These are phyloP conservation scores for Hippocampus comes DNA, from an alignment of 2,113 vertebrate genomes.

Conservation along the genomic window DNA sequence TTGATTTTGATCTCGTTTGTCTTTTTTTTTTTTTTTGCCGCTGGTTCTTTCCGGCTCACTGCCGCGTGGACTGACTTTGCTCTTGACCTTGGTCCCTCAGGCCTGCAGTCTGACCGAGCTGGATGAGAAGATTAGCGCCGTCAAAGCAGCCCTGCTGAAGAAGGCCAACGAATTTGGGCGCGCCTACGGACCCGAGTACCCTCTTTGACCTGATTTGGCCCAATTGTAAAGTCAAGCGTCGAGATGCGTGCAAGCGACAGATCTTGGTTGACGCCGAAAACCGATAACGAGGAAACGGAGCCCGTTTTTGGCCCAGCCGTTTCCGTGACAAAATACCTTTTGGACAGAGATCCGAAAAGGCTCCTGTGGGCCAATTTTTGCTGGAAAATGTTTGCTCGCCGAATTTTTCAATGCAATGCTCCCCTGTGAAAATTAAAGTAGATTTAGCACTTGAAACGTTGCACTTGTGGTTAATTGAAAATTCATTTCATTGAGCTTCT, in stretches of 20 bases:
- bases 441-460: neutral
- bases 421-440: neutral
- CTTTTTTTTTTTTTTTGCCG: neutral
- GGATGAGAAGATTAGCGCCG: slow-evolving; percentile 93
- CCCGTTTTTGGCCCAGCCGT: no score
- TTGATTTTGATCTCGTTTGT: neutral
- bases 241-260: neutral
- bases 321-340: no score
- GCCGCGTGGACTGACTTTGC: neutral
- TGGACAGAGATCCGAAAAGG: no score
- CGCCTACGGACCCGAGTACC: slow-evolving; percentile 72
- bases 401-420: neutral
- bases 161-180: slow-evolving; percentile 76
- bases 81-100: slow-evolving; percentile 64
- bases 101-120: slow-evolving; percentile 89
- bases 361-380: no score
- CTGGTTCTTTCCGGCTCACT: neutral
- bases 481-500: neutral
- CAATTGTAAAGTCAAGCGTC: slow-evolving; percentile 17
- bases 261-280: no score
- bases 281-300: no score
- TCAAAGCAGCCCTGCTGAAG: slow-evolving; percentile 86
- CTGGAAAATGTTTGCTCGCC: no score
- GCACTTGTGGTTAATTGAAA: neutral
- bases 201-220: slow-evolving; percentile 52